Conservation (phyloP, 2,113 vertebrate species). For the Gymnocephalus cernua region DNA sequence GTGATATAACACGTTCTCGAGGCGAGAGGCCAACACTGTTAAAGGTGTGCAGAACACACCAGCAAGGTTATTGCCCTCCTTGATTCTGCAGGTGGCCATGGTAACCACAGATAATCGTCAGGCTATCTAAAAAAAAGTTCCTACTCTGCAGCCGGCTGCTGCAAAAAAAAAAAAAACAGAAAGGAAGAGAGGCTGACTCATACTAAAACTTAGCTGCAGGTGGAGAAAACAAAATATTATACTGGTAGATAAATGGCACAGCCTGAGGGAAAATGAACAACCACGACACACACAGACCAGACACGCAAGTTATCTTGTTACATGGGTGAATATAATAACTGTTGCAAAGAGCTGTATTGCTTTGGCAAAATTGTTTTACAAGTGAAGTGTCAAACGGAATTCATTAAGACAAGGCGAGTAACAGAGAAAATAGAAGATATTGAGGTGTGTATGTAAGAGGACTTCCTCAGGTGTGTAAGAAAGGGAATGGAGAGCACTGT, state of each 20-base stretch:
- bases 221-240: background rate
- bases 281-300: background rate
- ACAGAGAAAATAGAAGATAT: background rate
- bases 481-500: background rate
- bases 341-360: background rate
- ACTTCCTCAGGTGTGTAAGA: too few relatives aligned
- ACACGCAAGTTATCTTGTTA: conserved; percentile 3
- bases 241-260: conserved; percentile 10
- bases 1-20: background rate
- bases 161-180: background rate
- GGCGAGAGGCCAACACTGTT: conserved; percentile 14
- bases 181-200: conserved; percentile 31
- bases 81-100: conserved; percentile 58
- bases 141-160: conserved; percentile 20
- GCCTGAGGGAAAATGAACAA: conserved; percentile 7
- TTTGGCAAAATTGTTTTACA: conserved; percentile 18
- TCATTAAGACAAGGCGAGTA: background rate
- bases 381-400: background rate
- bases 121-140: conserved; percentile 28
- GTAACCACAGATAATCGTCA: conserved; percentile 43
- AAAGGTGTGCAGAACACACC: conserved; percentile 16
- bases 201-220: conserved; percentile 19
- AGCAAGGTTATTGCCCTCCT: conserved; percentile 18
- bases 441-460: background rate
- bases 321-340: background rate